Conservation (phyloP, 2,888 invertebrate species). For the Petrolisthes manimaculis region DNA sequence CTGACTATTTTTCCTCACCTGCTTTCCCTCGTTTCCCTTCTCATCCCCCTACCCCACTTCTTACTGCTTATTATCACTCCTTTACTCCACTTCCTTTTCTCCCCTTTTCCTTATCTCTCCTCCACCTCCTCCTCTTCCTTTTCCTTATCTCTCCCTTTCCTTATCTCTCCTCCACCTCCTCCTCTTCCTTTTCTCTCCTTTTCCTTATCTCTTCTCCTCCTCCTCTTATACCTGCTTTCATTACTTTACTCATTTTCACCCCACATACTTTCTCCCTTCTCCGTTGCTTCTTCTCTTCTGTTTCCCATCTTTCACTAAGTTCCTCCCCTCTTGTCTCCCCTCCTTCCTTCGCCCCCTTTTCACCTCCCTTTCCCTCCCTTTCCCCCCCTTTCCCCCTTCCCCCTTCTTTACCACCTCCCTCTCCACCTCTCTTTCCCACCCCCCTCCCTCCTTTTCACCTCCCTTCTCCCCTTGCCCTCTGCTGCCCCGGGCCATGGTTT, state of each 20-base stretch:
- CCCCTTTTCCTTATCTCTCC: not conserved
- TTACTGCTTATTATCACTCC: not conserved
- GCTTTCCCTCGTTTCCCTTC: not conserved
- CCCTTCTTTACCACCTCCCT: not conserved
- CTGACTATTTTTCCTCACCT: not conserved
- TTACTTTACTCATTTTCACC: not conserved
- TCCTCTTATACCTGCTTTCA: not conserved
- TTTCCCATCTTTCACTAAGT: not conserved
- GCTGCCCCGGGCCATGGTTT: constrained; percentile 45
- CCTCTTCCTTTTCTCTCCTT: not conserved
- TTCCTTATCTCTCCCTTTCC: not conserved
- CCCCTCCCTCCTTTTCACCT: not conserved
- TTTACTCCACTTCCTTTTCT: not conserved
- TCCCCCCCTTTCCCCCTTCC: not conserved
- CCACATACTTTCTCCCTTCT: not conserved
- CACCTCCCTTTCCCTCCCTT: not conserved
- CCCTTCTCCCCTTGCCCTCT: constrained; percentile 10
- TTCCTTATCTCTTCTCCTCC: not conserved
- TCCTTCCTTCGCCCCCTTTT: not conserved
- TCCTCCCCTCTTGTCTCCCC: not conserved
- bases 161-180: not conserved
- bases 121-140: not conserved
- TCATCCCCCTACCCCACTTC: not conserved
- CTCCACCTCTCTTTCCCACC: not conserved
- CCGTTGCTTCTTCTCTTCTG: not conserved